Conservation (phyloP, 2,797 vertebrate genomes). For the Microctenopoma stevenorrisi region DNA sequence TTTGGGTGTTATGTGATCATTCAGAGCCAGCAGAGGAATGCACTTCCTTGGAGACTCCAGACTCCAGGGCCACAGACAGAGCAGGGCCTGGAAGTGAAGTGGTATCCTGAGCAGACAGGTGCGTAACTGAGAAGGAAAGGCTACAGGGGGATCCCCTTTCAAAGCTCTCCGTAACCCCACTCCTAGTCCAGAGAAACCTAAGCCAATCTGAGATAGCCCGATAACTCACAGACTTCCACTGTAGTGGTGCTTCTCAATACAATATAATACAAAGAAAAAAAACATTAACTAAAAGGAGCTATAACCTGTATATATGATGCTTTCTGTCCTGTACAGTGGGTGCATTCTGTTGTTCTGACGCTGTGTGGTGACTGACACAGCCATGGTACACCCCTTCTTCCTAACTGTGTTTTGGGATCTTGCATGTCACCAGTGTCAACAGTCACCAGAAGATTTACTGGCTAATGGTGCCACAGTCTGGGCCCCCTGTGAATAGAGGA, state of each 20-base stretch:
- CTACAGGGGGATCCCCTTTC: slow-evolving; percentile 76
- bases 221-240: slow-evolving; percentile 70
- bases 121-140: slow-evolving; percentile 67
- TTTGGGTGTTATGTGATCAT: slow-evolving; percentile 77
- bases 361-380: slow-evolving; percentile 22
- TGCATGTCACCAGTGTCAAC: slow-evolving; percentile 79
- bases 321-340: background rate
- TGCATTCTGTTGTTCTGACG: background rate
- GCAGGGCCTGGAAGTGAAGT: slow-evolving; percentile 68
- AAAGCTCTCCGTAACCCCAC: slow-evolving; percentile 64
- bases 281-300: background rate
- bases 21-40: slow-evolving; percentile 72
- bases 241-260: slow-evolving; percentile 22
- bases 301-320: background rate
- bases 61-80: slow-evolving; percentile 75
- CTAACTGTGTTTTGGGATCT: slow-evolving; percentile 76
- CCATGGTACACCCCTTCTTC: slow-evolving; percentile 57
- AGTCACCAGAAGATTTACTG: slow-evolving; percentile 79
- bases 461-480: slow-evolving; percentile 67
- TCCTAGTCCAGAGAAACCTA: slow-evolving; percentile 75
- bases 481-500: slow-evolving; percentile 57
- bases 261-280: slow-evolving; percentile 9
- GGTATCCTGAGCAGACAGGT: slow-evolving; percentile 77
- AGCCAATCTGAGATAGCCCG: slow-evolving; percentile 75
- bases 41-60: slow-evolving; percentile 77